phyloP scores from a whole-genome alignment of 2,888 invertebrate species.

The Chloromyia formosa region DNA sequence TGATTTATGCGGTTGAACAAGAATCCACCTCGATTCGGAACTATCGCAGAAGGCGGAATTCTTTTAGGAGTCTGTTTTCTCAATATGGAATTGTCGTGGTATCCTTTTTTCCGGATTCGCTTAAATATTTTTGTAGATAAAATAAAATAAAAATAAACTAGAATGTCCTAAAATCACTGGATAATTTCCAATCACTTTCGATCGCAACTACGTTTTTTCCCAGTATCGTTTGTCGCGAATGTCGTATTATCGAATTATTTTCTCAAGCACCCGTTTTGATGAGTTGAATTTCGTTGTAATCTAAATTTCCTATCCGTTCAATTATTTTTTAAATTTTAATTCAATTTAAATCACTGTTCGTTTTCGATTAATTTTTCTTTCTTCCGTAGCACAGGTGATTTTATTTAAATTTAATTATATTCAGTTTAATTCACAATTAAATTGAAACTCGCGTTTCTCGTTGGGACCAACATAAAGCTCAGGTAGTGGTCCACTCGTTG shows the following conservation, averaged over 20 bases:
- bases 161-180: constrained; percentile 9
- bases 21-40: neutral
- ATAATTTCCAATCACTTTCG: constrained; percentile 16
- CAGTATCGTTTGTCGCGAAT: neutral
- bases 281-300: constrained; percentile 21
- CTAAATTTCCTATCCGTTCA: neutral
- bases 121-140: neutral
- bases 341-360: constrained; percentile 34
- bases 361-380: constrained; percentile 10
- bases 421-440: neutral
- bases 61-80: too few relatives aligned
- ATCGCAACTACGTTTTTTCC: neutral
- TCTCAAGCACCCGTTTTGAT: neutral
- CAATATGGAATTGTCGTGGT: neutral
- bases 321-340: constrained; percentile 11
- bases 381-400: constrained; percentile 34
- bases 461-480: constrained; percentile 45
- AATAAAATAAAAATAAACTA: neutral
- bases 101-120: neutral
- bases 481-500: constrained; percentile 52
- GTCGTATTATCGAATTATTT: neutral
- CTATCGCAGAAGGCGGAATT: neutral
- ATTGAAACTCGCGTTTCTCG: constrained; percentile 16
- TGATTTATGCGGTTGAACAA: neutral
- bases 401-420: neutral